These are phyloP conservation scores for Pituophis catenifer DNA, from an alignment of 2,113 vertebrate species.

Conservation along the genomic window DNA sequence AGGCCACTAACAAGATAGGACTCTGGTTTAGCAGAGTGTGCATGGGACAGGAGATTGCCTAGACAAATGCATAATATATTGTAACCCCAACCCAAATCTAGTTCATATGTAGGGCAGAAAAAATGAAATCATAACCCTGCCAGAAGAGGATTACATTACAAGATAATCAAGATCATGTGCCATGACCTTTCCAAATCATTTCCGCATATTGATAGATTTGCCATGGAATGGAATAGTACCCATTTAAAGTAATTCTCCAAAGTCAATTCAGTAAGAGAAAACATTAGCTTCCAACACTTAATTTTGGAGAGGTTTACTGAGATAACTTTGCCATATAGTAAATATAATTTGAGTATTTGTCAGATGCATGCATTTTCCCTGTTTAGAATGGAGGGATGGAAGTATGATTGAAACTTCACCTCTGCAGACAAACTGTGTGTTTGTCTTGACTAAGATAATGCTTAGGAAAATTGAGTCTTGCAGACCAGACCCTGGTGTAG, in stretches of 20 bases:
- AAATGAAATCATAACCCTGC: background rate
- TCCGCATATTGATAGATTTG: background rate
- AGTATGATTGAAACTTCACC: background rate
- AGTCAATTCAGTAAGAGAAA: background rate
- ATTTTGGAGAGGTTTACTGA: background rate
- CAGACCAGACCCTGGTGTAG: background rate
- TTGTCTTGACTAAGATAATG: background rate
- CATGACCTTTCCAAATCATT: background rate
- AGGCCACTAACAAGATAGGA: constrained; percentile 61
- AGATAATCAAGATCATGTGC: background rate
- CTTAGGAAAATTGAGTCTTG: background rate
- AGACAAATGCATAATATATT: background rate
- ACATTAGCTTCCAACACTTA: background rate
- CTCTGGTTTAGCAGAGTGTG: constrained; percentile 79
- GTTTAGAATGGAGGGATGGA: background rate
- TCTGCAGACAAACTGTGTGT: background rate
- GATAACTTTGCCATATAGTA: background rate
- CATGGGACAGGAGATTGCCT: constrained; percentile 34
- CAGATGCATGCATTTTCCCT: background rate
- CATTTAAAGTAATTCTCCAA: background rate
- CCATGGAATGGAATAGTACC: background rate
- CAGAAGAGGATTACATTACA: background rate
- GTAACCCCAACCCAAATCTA: background rate
- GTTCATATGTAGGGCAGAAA: background rate
- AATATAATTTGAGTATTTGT: background rate